Conservation (phyloP, 2,797 vertebrate species). For the Poeciliopsis gracilis region DNA sequence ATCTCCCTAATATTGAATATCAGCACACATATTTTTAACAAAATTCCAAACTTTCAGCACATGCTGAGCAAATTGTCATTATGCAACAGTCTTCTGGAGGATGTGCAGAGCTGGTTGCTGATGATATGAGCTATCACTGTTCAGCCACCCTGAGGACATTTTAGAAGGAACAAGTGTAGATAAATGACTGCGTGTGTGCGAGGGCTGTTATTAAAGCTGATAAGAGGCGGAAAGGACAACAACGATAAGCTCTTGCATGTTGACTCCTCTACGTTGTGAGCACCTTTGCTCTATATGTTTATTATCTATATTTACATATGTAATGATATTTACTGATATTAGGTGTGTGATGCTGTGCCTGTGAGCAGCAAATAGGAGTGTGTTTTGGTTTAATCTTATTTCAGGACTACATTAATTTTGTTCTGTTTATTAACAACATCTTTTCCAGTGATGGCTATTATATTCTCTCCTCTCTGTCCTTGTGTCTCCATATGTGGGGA, state of each 20-base stretch:
- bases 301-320: not conserved
- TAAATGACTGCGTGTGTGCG: conserved; percentile 10
- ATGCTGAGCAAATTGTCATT: not conserved
- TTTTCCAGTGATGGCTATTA: not conserved
- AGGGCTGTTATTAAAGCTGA: conserved; percentile 27
- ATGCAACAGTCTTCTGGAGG: not conserved
- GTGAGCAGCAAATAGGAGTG: not conserved
- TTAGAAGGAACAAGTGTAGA: conserved; percentile 20
- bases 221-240: conserved; percentile 44
- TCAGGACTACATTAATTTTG: not conserved
- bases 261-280: not conserved
- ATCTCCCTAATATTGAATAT: not conserved
- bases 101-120: not conserved
- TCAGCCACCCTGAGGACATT: conserved; percentile 8
- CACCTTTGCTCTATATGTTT: not conserved
- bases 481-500: conserved; percentile 13
- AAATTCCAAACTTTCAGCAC: no score
- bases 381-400: not conserved
- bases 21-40: no score
- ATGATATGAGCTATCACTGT: conserved; percentile 22
- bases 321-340: not conserved
- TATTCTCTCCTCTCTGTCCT: not conserved
- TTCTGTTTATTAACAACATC: not conserved
- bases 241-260: conserved; percentile 39
- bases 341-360: not conserved